Evolutionary conservation across 2,797 vertebrate species (phyloP).

Genomic region (Gephyroberyx darwinii): DNA sequence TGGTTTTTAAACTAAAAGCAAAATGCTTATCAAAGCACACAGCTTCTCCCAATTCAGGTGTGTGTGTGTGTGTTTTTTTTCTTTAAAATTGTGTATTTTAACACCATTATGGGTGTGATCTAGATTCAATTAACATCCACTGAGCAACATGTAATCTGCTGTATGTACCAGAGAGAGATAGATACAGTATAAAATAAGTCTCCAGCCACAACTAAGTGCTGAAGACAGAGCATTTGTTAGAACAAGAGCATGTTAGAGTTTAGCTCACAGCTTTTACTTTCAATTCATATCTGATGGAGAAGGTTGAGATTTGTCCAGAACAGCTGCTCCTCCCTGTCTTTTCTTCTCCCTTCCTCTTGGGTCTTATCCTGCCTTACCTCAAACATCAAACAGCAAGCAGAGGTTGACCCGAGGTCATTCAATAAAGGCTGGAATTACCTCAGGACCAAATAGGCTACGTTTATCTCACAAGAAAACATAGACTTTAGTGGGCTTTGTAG

Average conservation of each 20-base stretch:
- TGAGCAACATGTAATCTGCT: conserved; percentile 57
- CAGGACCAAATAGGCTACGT: conserved; percentile 31
- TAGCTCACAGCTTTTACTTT: conserved; percentile 60
- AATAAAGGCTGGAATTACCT: conserved; percentile 48
- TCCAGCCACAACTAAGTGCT: conserved; percentile 71
- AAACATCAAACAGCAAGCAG: conserved; percentile 49
- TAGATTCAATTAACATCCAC: too few relatives aligned
- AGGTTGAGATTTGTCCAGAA: conserved; percentile 36
- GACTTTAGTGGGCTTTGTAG: conserved; percentile 8
- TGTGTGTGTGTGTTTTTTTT: conserved; percentile 14
- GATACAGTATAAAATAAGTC: conserved; percentile 61
- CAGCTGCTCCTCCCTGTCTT: conserved; percentile 58
- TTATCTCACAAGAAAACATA: conserved; percentile 32
- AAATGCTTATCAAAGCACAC: conserved; percentile 73
- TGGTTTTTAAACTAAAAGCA: conserved; percentile 71
- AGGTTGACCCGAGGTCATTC: conserved; percentile 51
- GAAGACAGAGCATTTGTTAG: conserved; percentile 69
- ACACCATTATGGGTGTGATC: conserved; percentile 4
- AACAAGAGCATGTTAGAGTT: conserved; percentile 61
- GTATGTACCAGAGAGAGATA: conserved; percentile 40
- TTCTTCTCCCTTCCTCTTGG: conserved; percentile 37
- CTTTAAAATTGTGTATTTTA: conserved; percentile 31
- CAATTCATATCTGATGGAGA: conserved; percentile 63
- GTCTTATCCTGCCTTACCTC: conserved; percentile 47
- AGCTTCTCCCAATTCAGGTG: conserved; percentile 65